Percentiles rank a stretch among this genome's conserved stretches.
Evolutionary conservation across 2,113 vertebrate species (phyloP).

Genomic region (Prietella phreatophila): DNA sequence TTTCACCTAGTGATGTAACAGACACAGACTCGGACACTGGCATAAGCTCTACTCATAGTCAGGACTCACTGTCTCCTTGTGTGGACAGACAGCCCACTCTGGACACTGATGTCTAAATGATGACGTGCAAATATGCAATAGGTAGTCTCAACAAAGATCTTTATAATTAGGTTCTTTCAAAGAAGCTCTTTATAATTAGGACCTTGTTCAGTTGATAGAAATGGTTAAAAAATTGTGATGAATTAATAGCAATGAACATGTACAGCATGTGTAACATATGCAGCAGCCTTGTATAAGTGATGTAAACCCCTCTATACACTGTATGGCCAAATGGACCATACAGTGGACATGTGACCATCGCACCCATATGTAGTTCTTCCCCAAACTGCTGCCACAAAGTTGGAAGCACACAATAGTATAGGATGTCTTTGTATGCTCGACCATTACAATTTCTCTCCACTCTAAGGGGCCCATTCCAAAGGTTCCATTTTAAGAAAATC

Average conservation of each 20-base stretch:
- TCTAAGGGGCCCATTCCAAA: background rate
- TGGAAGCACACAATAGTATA: background rate
- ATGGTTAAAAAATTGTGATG: background rate
- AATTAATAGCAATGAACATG: background rate
- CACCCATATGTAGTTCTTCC: background rate
- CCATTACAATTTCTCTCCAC: background rate
- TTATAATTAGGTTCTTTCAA: background rate
- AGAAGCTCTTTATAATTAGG: background rate
- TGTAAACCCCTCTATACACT: background rate
- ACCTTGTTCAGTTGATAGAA: background rate
- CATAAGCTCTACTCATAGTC: conserved; percentile 95
- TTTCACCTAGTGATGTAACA: conserved; percentile 75
- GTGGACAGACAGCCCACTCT: conserved; percentile 70
- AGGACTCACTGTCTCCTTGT: conserved; percentile 85
- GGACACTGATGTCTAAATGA: conserved; percentile 70
- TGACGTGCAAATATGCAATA: background rate
- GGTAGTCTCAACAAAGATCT: background rate
- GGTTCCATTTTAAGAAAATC: background rate
- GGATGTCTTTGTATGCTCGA: background rate
- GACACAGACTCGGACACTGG: conserved; percentile 98
- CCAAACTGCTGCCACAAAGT: background rate
- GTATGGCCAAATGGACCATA: background rate
- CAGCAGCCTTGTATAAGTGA: background rate
- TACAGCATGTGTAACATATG: background rate
- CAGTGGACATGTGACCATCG: background rate